Evolutionary conservation across 2,888 invertebrate species (phyloP), one percentile per base, ranked within the genome.

Genomic region (Pachliopta kotzebuea): DNA sequence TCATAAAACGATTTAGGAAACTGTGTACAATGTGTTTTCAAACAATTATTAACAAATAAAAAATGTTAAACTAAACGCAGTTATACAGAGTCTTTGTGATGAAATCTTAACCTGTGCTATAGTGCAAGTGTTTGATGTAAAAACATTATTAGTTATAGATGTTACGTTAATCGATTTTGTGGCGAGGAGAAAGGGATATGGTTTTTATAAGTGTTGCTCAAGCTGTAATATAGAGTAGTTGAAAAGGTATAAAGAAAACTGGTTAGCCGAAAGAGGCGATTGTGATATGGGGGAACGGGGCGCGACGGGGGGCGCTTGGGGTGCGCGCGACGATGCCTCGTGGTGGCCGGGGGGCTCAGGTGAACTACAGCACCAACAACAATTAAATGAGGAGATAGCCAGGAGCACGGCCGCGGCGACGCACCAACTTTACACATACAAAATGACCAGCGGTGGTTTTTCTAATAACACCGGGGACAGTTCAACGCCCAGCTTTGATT

Each of bases 361-460:
- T 81, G 90, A 89, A 82, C 78, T 89, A 72, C 90, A 90, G 81
- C 86, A 90, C 78, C 90, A 88, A 83, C 90, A 89, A 83, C 90
- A 90, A 81, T 73, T 90, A 74, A 88, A 88, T 80, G 91, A 92
- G 69, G 90, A 90, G 68, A 87, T 90, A 57, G 89, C 90, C 52
- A 82, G 88, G 70, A 90, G 88, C 69, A 88, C 89, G 66, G 87
- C 89, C 26, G 81, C 88, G 63, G 79, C 92, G 69, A 90, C 92
- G 77, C 96, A 96, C 81, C 96, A 96, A 86, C 92, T 96, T 74
- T 96, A 96, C 84, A 95, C 95, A 70, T 96, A 96, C 86, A 96
- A 96, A 93, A 96, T 96, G 96, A 95, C 96, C 78, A 95, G 95
- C 84, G 95, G 95, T 84, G 95, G 95, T 84, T 96, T 96, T 93